Percentiles rank a stretch among this genome's conserved stretches.
These are phyloP conservation scores for Aphyosemion australe DNA, from an alignment of 2,113 vertebrate genomes.

Conservation along the genomic window DNA sequence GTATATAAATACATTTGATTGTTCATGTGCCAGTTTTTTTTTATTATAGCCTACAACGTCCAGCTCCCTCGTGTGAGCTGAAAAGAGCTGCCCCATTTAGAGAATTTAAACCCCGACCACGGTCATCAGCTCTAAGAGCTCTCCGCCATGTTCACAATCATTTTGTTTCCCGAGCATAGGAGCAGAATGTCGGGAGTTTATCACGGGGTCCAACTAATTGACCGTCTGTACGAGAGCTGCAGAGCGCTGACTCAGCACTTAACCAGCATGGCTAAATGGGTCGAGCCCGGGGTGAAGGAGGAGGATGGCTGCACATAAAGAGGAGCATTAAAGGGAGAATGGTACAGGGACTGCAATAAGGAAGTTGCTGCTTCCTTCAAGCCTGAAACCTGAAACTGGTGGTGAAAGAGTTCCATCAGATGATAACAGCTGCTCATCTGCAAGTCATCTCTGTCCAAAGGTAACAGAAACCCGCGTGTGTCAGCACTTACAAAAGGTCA, in stretches of 20 bases:
- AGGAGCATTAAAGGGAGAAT: neutral
- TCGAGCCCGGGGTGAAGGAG: slow-evolving; percentile 10
- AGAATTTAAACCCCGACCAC: slow-evolving; percentile 46
- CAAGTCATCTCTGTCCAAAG: neutral
- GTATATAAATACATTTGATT: slow-evolving; percentile 29
- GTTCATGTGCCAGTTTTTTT: slow-evolving; percentile 13
- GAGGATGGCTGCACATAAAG: slow-evolving; percentile 24
- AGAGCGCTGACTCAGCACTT: slow-evolving; percentile 65
- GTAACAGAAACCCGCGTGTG: neutral
- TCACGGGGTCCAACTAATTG: slow-evolving; percentile 54
- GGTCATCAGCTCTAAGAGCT: slow-evolving; percentile 48
- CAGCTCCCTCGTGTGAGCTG: slow-evolving; percentile 31
- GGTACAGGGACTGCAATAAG: slow-evolving; percentile 3
- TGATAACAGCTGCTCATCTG: neutral
- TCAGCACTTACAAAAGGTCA: slow-evolving; percentile 1
- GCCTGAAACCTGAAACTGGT: neutral
- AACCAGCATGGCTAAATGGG: slow-evolving; percentile 43
- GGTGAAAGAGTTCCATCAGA: no score
- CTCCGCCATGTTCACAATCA: slow-evolving; percentile 42
- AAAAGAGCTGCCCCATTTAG: slow-evolving; percentile 56
- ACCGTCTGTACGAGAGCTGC: slow-evolving; percentile 26
- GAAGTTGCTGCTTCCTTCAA: slow-evolving; percentile 7
- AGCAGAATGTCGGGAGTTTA: slow-evolving; percentile 49
- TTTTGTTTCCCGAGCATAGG: slow-evolving; percentile 40
- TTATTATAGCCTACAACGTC: slow-evolving; percentile 26